These are phyloP conservation scores for Calliphora vomitoria DNA, from an alignment of 2,888 invertebrate genomes.

Conservation along the genomic window DNA sequence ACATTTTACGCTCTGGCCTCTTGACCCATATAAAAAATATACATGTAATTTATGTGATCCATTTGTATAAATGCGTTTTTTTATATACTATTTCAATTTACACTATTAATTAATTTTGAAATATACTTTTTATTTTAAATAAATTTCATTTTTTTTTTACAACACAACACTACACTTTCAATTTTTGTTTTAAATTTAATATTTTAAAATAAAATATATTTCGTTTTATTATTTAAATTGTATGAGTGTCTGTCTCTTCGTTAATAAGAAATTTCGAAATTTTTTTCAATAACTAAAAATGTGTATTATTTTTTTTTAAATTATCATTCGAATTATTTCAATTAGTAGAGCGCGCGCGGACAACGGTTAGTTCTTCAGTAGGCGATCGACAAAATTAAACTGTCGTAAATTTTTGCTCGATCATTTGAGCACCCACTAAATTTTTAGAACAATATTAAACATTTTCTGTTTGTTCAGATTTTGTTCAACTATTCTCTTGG, in stretches of 20 bases:
- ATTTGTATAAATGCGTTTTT: neutral
- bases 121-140: slow-evolving; percentile 24
- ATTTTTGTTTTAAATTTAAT: neutral
- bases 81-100: neutral
- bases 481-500: slow-evolving; percentile 57
- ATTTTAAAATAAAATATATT: slow-evolving; percentile 16
- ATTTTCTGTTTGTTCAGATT: neutral
- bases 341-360: slow-evolving; percentile 75
- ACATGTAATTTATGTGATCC: neutral
- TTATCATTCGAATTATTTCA: slow-evolving; percentile 39
- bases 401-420: slow-evolving; percentile 72
- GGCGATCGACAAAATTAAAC: slow-evolving; percentile 83
- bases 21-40: slow-evolving; percentile 13
- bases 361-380: slow-evolving; percentile 82
- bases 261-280: slow-evolving; percentile 28
- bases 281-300: slow-evolving; percentile 2
- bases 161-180: slow-evolving; percentile 19
- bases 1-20: slow-evolving; percentile 9
- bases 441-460: neutral
- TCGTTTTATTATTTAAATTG: slow-evolving; percentile 18
- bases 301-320: slow-evolving; percentile 3
- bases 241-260: neutral
- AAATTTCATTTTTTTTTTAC: slow-evolving; percentile 1
- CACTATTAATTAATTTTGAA: neutral
- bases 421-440: slow-evolving; percentile 54